Evolutionary conservation across 1,140 invertebrate genomes (phyloP).

Genomic region (Luehdorfia chinensis): DNA sequence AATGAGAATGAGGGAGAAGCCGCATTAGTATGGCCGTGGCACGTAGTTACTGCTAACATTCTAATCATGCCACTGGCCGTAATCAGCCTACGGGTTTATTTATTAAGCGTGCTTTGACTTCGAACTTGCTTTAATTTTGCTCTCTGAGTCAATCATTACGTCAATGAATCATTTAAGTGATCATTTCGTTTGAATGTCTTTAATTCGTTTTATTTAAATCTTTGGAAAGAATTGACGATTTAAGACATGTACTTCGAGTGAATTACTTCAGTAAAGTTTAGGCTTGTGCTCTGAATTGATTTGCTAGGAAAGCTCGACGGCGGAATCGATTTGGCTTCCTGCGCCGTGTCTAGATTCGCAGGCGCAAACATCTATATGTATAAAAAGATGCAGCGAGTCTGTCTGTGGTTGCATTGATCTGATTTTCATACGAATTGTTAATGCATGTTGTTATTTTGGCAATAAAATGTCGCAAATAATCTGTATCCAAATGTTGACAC

Average conservation of each 20-base stretch:
- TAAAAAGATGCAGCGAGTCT: neutral
- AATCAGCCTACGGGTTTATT: constrained; percentile 1
- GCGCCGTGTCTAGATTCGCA: constrained; percentile 11
- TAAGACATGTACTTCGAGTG: neutral
- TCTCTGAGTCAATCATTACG: too few relatives aligned
- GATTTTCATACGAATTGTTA: constrained; percentile 6
- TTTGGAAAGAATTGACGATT: too few relatives aligned
- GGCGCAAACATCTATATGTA: constrained; percentile 11
- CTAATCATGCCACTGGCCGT: constrained; percentile 14
- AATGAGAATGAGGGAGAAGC: constrained; percentile 12
- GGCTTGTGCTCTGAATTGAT: neutral
- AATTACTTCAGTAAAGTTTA: neutral
- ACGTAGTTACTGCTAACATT: constrained; percentile 7
- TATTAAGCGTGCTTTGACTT: neutral
- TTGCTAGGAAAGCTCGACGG: neutral
- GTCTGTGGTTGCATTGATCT: constrained; percentile 1
- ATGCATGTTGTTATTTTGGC: neutral
- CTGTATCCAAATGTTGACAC: too few relatives aligned
- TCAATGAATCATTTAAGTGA: too few relatives aligned
- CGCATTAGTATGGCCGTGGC: constrained; percentile 7
- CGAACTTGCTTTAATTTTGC: too few relatives aligned
- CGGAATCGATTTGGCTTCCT: constrained; percentile 1
- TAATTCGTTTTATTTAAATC: too few relatives aligned
- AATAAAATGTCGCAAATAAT: too few relatives aligned
- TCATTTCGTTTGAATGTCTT: too few relatives aligned